These are phyloP conservation scores for Gambusia affinis DNA, from an alignment of 2,113 vertebrate genomes.

Conservation along the genomic window DNA sequence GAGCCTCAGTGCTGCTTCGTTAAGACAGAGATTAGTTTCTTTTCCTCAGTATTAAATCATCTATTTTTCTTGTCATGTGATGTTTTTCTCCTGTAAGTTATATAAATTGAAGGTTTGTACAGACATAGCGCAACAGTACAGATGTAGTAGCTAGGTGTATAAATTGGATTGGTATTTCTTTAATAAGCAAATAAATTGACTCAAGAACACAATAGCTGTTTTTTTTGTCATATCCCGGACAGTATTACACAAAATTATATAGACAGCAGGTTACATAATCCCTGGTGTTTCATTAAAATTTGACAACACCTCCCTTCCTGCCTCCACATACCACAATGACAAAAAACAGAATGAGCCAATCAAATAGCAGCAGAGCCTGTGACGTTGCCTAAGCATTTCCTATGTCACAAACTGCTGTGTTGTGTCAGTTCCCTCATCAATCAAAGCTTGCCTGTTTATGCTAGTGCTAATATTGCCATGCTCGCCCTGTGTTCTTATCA, in stretches of 20 bases:
- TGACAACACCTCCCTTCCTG: too few species aligned
- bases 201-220: background rate
- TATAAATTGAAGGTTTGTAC: background rate
- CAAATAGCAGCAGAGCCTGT: constrained; percentile 4
- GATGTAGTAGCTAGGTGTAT: background rate
- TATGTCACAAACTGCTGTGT: constrained; percentile 27
- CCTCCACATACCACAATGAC: too few species aligned
- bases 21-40: constrained; percentile 17
- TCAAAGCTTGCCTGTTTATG: constrained; percentile 61
- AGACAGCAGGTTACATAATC: background rate
- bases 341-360: background rate
- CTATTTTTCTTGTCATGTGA: background rate
- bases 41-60: background rate
- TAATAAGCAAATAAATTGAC: background rate
- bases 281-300: too few species aligned
- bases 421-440: constrained; percentile 61
- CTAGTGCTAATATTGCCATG: constrained; percentile 55
- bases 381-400: constrained; percentile 3
- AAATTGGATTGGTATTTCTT: background rate
- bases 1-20: constrained; percentile 16
- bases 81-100: background rate
- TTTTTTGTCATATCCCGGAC: constrained; percentile 1
- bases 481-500: constrained; percentile 62
- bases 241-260: background rate
- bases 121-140: too few species aligned